Conservation (phyloP, 2,113 vertebrate species). For the Nothoprocta pentlandii region DNA sequence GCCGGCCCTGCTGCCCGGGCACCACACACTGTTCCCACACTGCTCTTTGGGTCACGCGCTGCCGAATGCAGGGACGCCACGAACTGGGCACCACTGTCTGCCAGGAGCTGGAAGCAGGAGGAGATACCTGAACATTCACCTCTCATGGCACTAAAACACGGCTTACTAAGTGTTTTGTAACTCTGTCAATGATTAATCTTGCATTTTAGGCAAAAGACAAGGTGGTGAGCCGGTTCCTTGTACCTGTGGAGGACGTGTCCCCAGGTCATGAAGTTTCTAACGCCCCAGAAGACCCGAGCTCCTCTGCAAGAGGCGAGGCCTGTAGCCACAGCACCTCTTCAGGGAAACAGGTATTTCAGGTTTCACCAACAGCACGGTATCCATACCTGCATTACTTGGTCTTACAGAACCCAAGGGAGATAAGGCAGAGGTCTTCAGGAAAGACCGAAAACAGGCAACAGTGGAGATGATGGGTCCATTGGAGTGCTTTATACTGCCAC, state of each 20-base stretch:
- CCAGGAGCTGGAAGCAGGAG: not conserved
- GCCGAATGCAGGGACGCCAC: not conserved
- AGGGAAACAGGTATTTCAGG: not conserved
- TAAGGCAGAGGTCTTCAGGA: not conserved
- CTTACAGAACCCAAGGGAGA: not conserved
- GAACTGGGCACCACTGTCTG: not conserved
- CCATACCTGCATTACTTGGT: accelerated
- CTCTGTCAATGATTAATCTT: not conserved
- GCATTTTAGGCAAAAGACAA: not conserved
- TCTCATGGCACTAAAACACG: not conserved
- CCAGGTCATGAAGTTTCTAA: not conserved
- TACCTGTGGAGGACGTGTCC: not conserved
- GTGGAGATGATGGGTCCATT: accelerated
- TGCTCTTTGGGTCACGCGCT: not conserved
- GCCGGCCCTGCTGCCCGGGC: too few relatives aligned
- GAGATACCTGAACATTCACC: accelerated
- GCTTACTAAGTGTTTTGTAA: not conserved
- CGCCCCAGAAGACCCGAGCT: accelerated
- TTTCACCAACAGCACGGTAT: not conserved
- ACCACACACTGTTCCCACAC: not conserved
- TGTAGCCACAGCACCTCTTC: accelerated
- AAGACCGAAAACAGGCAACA: not conserved
- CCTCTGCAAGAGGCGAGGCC: not conserved
- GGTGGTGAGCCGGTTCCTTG: not conserved
- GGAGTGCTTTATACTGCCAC: accelerated